Evolutionary conservation across 2,888 invertebrate species (phyloP).

Genomic region (Callyntrura guangdongensis): DNA sequence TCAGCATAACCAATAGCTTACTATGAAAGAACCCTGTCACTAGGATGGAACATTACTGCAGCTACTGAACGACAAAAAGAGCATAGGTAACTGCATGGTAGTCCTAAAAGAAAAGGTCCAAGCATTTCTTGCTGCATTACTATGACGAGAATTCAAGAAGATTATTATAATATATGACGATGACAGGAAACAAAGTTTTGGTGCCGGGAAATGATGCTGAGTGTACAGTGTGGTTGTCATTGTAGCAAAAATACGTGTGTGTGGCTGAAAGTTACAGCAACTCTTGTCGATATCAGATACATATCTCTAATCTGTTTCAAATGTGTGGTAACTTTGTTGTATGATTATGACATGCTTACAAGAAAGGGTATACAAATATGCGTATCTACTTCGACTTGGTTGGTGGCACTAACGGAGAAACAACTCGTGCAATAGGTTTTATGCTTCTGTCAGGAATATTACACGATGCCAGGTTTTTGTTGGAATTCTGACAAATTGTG

Average conservation of each 20-base stretch:
- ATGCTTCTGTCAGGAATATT: neutral
- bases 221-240: neutral
- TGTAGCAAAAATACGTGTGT: neutral
- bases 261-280: neutral
- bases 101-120: neutral
- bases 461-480: constrained; percentile 1
- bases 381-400: neutral
- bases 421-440: constrained; percentile 6
- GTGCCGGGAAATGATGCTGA: neutral
- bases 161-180: no score
- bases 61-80: neutral
- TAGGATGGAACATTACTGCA: constrained; percentile 14
- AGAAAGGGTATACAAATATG: neutral
- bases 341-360: neutral
- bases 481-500: neutral
- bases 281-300: neutral
- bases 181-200: neutral
- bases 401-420: neutral
- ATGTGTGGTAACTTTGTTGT: neutral
- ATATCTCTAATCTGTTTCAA: constrained; percentile 12
- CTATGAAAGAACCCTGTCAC: neutral
- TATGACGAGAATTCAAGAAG: neutral
- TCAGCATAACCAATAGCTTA: constrained; percentile 44
- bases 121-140: neutral
- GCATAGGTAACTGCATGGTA: constrained; percentile 22